Evolutionary conservation across 2,113 vertebrate species (phyloP).

Genomic region (Perca fluviatilis): DNA sequence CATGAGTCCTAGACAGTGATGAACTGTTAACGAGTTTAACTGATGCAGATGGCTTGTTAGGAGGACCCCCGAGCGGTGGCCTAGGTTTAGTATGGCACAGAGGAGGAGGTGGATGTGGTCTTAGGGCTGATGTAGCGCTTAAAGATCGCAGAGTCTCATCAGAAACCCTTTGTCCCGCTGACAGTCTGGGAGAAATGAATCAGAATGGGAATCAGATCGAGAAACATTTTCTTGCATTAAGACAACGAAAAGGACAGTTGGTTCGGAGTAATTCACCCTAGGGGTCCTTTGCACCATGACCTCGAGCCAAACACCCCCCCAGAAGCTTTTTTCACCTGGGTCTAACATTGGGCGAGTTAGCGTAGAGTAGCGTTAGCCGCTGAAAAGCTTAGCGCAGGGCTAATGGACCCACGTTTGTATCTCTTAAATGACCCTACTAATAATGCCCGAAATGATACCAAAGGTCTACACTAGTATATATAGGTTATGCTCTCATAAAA

Average conservation of each 20-base stretch:
- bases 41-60: conserved; percentile 7
- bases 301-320: no score
- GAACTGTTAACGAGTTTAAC: neutral
- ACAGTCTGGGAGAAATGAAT: conserved; percentile 28
- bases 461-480: no score
- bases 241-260: neutral
- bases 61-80: conserved; percentile 27
- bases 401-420: no score
- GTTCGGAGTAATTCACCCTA: no score
- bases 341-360: no score
- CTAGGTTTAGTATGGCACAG: conserved; percentile 31
- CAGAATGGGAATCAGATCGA: neutral
- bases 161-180: conserved; percentile 22
- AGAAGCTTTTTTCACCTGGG: no score
- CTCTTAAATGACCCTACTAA: no score
- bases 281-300: no score
- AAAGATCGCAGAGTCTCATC: conserved; percentile 16
- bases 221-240: neutral
- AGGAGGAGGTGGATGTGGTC: conserved; percentile 38
- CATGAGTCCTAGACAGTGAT: neutral
- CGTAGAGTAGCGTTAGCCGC: no score
- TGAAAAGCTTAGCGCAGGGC: no score
- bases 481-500: no score
- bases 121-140: conserved; percentile 1
- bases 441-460: no score